phyloP scores from a whole-genome alignment of 2,113 vertebrate genomes.

The Bucco capensis region DNA sequence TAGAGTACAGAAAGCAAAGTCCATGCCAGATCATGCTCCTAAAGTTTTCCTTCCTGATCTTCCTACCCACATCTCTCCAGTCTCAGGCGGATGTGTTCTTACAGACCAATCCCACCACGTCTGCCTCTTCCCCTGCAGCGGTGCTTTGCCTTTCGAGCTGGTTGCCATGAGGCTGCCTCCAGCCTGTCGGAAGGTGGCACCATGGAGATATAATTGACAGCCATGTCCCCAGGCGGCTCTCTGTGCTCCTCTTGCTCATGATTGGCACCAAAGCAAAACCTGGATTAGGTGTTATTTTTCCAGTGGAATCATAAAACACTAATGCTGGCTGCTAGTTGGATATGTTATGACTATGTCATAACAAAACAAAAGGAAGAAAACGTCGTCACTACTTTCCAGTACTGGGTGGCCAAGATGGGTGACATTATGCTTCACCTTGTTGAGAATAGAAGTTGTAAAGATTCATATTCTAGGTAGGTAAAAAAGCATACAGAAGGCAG shows the following conservation, averaged over 20 bases:
- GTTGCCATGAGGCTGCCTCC: neutral
- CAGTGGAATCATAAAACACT: neutral
- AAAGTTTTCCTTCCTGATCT: neutral
- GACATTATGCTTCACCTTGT: neutral
- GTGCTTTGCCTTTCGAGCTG: neutral
- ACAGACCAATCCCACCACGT: accelerated
- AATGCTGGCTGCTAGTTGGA: neutral
- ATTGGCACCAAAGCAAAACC: neutral
- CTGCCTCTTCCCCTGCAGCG: neutral
- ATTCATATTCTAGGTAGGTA: neutral
- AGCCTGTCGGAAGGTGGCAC: conserved; percentile 32
- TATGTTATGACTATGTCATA: neutral
- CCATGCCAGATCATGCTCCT: accelerated
- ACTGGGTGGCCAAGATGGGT: neutral
- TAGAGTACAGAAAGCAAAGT: neutral
- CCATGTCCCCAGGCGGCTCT: neutral
- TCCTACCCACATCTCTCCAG: neutral
- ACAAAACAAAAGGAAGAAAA: neutral
- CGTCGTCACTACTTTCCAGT: neutral
- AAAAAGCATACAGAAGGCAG: neutral
- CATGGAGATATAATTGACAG: neutral
- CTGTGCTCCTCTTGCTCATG: neutral
- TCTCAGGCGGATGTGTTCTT: neutral
- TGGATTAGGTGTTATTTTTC: neutral
- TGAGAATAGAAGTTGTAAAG: neutral